Percentiles rank a stretch among this genome's conserved stretches.
Conservation (phyloP, 2,113 vertebrate species). For the Misgurnus mizolepis region DNA sequence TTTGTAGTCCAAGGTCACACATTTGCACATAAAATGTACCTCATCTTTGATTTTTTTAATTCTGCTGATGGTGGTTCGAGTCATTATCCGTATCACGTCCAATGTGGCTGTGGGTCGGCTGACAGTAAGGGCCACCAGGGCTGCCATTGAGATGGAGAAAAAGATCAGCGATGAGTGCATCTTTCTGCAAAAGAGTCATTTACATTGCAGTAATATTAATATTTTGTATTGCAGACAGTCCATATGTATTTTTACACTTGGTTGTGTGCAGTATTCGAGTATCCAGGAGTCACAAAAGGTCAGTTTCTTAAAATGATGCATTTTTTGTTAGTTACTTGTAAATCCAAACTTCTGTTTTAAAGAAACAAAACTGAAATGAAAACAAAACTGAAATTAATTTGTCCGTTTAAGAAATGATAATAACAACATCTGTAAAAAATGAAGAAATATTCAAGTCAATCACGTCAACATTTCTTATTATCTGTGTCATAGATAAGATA, state of each 20-base stretch:
- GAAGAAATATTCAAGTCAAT: background rate
- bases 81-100: slow-evolving; percentile 35
- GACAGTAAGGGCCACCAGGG: slow-evolving; percentile 1
- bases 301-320: background rate
- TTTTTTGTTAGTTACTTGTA: background rate
- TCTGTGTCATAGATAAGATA: background rate
- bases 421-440: background rate
- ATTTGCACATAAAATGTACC: slow-evolving; percentile 19
- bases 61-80: slow-evolving; percentile 32
- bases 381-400: background rate
- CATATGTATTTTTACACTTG: background rate
- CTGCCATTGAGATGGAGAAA: slow-evolving; percentile 9
- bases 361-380: background rate
- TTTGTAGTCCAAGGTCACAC: too few relatives aligned
- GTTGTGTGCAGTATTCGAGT: background rate
- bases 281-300: background rate
- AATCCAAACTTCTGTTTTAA: background rate
- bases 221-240: background rate
- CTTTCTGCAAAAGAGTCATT: slow-evolving; percentile 29
- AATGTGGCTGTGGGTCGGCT: slow-evolving; percentile 31
- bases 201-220: background rate
- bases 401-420: background rate
- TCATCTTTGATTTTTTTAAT: slow-evolving; percentile 51
- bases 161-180: slow-evolving; percentile 34
- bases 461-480: background rate